Evolutionary conservation across 2,797 vertebrate genomes (phyloP), one percentile per base, ranked within the genome.

Genomic region (Acrossocheilus wenchowensis): DNA sequence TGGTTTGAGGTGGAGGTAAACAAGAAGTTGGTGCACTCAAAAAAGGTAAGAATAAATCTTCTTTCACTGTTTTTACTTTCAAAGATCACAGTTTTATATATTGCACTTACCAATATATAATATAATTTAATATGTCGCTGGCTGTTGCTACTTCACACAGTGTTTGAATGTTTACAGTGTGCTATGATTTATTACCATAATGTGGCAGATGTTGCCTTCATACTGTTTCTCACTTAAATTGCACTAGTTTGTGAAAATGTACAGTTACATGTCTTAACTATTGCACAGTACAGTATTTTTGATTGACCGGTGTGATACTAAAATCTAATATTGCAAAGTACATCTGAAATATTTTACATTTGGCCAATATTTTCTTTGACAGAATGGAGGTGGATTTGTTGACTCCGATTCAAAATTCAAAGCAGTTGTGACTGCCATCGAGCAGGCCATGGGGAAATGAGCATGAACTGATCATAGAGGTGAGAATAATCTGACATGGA

Each of bases 1-100:
- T 91, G 86, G 86, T 91, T 92, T 82, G 92, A 93, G 82, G 92
- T 93, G 73, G 71, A 87, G 77, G 91, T 93, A 82, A 90, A 92
- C 45, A 90, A 88, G 5, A 36, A 71, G 41, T 82, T 92, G 85
- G 90, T 92, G 39, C 92, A 93, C 86, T 93, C 92, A 2, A 92
- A 92, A 84, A 92, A 93, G 92, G 91, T 91, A 68, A 71, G 60
- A 6, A 1, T 45, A 34, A 26, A 50, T 83, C 15, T 9, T 4
- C 34, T 77, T 9, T 52, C n/a, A 30, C 15, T 54, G 14, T 39
- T 68, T 73, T 71, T 57, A 26, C 30, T 17, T 12, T 30, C 23
- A 19, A 7, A 69, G 15, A 23, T 66, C 8, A 21, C 72, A 36
- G 71, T 52, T 52, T 30, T 52, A 71, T 41, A 45, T 57, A 19